Percentiles rank a stretch among this genome's conserved stretches.
These are phyloP conservation scores for Ommatoiulus sabulosus DNA, from an alignment of 2,888 invertebrate species.

Conservation along the genomic window DNA sequence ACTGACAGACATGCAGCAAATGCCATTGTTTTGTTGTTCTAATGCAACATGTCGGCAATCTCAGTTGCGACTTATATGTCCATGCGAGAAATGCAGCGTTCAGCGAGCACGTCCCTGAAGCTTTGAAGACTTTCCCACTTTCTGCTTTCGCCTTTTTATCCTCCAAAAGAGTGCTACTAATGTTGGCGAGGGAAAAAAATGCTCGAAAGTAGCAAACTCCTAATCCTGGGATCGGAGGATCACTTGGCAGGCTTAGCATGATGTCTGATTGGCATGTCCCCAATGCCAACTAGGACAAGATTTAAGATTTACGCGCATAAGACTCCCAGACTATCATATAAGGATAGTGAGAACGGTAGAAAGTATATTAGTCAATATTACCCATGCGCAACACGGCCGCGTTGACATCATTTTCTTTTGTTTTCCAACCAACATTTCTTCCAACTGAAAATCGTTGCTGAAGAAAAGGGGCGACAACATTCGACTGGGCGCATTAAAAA, in stretches of 20 bases:
- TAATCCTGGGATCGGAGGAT: constrained; percentile 43
- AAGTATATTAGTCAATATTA: constrained; percentile 43
- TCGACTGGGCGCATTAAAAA: constrained; percentile 32
- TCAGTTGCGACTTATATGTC: constrained; percentile 31
- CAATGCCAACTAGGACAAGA: constrained; percentile 43
- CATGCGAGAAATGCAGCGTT: neutral
- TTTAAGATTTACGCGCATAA: constrained; percentile 31
- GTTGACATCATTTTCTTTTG: constrained; percentile 30
- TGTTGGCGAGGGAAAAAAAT: neutral
- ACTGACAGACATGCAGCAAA: constrained; percentile 19
- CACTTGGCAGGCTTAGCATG: constrained; percentile 43
- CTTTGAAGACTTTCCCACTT: neutral
- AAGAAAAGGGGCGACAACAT: constrained; percentile 15
- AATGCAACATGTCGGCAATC: constrained; percentile 43
- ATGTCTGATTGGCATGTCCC: constrained; percentile 39
- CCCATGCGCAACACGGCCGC: constrained; percentile 32
- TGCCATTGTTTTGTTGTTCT: constrained; percentile 27
- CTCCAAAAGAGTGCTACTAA: constrained; percentile 24
- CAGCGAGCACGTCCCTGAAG: neutral
- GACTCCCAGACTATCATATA: constrained; percentile 39
- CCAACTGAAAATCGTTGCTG: constrained; percentile 13
- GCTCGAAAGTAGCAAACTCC: constrained; percentile 35
- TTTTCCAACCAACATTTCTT: constrained; percentile 16
- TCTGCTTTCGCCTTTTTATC: neutral
- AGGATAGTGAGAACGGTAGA: constrained; percentile 36